Percentiles rank a stretch among this genome's conserved stretches.
phyloP scores from a whole-genome alignment of 2,888 invertebrate genomes.

The Drosophila diplacantha region DNA sequence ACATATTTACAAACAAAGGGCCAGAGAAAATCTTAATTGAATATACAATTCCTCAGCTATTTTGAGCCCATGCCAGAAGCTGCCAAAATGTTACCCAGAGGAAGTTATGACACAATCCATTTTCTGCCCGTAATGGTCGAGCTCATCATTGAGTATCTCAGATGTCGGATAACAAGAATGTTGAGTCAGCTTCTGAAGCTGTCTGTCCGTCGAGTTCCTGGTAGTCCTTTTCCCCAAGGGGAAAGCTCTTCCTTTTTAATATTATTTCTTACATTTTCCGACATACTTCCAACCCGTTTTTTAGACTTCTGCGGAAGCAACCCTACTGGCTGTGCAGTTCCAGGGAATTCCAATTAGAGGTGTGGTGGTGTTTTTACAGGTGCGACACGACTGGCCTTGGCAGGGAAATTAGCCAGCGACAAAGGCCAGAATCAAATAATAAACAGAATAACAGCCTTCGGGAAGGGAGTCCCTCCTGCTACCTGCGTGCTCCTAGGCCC shows the following conservation, averaged over 20 bases:
- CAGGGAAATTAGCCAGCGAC: slow-evolving; percentile 10
- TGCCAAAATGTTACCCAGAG: background rate
- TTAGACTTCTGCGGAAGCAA: background rate
- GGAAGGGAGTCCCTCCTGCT: background rate
- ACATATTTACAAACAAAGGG: slow-evolving; percentile 13
- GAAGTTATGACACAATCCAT: background rate
- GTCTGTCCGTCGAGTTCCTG: background rate
- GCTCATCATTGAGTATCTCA: slow-evolving; percentile 15
- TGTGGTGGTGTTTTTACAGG: slow-evolving; percentile 28
- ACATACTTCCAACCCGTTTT: background rate
- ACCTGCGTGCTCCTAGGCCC: background rate
- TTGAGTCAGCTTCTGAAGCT: slow-evolving; percentile 5
- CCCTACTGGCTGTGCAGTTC: background rate
- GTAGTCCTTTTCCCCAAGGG: background rate
- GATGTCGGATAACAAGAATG: slow-evolving; percentile 14
- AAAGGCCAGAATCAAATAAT: slow-evolving; percentile 17
- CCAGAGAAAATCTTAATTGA: slow-evolving; percentile 6
- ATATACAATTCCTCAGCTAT: background rate
- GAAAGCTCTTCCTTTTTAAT: background rate
- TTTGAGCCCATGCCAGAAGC: background rate
- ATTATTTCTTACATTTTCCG: background rate
- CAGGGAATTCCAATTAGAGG: slow-evolving; percentile 22
- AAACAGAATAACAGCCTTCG: slow-evolving; percentile 14
- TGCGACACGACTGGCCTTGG: slow-evolving; percentile 6
- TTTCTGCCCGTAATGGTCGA: background rate